Base-by-base conservation (phyloP, 1,140 invertebrate genomes). In the Campoletis sonorensis region DNA sequence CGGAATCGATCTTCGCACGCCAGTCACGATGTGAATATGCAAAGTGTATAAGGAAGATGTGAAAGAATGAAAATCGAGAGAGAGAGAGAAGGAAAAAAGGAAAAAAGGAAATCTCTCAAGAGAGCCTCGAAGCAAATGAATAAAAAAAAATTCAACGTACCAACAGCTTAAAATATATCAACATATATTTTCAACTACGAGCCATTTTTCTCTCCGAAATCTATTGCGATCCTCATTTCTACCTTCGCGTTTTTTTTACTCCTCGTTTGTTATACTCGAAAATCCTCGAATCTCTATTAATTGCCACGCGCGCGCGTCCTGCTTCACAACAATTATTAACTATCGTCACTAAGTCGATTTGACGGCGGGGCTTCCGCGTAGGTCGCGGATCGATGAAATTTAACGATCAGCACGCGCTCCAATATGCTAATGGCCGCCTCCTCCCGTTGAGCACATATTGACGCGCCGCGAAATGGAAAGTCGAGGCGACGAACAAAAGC, bases 21-120 rank as follows among this genome's bases (percentile, higher is more conserved):
- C 72, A 81, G 83, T 84, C 83, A 84, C 83, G 83, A 84, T 80
- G 80, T 81, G 83, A 75, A 79, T 84, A 85, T 82, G 80, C 80
- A 83, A 85, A 85, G 83, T 81, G 82, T 79, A 81, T 81, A 71
- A 84, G 80, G 51, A 79, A 37, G 79, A 79, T 81, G 75, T 67
- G 61, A 58, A 49, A 78, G 67, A 78, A 78, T 72, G 58, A 71
- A 79, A 18, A 68, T 23, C 16, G 30, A n/a, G n/a, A n/a, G n/a
- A n/a, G n/a, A n/a, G n/a, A n/a, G n/a, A n/a, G n/a, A 30, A 61
- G 23, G 30, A 71, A 76, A 64, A 73, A 76, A 75, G 82, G 75
- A 67, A 51, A n/a, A 58, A 58, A 58, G 5, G 58, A 61, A 75
- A 72, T 26, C 61, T 15, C 8, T 40, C 64, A 26, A 51, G 51